phyloP scores from a whole-genome alignment of 2,113 vertebrate species.

The Podiceps cristatus region DNA sequence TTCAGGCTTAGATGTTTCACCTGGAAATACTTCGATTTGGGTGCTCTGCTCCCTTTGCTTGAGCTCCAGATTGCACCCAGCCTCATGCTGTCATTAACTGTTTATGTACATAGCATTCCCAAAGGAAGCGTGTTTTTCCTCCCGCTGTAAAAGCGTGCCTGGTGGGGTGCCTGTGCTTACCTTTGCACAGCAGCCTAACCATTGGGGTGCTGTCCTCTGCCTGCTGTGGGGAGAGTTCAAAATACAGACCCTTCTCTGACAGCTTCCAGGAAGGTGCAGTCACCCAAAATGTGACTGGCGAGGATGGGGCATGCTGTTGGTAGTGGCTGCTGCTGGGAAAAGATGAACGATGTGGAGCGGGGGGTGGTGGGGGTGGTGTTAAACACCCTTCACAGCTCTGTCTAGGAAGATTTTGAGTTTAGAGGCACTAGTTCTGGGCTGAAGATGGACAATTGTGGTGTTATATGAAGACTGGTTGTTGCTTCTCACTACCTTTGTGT shows the following conservation, averaged over 20 bases:
- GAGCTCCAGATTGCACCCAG: background rate
- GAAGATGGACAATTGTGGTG: background rate
- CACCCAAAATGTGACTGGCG: background rate
- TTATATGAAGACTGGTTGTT: background rate
- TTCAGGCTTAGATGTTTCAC: background rate
- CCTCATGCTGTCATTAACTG: background rate
- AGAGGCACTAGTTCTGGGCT: background rate
- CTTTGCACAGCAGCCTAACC: background rate
- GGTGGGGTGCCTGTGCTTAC: background rate
- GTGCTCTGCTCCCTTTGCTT: background rate
- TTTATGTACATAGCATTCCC: background rate
- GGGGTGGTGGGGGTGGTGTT: too few species aligned
- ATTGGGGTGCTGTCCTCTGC: background rate
- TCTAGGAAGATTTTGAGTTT: background rate
- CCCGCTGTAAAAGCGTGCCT: accelerated
- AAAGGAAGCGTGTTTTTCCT: background rate
- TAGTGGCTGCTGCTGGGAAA: background rate
- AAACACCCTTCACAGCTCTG: background rate
- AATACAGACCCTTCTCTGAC: background rate
- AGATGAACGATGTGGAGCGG: too few species aligned
- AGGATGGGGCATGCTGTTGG: accelerated
- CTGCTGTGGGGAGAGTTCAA: accelerated
- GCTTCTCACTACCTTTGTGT: background rate
- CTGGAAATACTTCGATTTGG: background rate
- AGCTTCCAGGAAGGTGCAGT: too few species aligned